These are phyloP conservation scores for Tiaroga cobitis DNA, from an alignment of 2,797 vertebrate genomes.

Conservation along the genomic window DNA sequence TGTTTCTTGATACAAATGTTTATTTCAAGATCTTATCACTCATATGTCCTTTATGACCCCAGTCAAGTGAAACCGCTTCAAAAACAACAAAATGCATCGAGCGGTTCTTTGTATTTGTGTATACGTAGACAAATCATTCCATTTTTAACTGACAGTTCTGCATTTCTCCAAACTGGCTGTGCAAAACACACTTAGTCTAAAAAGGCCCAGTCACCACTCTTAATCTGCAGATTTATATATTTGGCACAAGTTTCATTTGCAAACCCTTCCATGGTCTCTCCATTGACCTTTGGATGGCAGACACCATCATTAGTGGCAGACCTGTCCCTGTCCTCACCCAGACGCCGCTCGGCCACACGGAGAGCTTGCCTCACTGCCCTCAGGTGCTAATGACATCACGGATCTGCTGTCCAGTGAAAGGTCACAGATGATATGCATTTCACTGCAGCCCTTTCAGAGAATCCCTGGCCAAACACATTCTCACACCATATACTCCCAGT, in stretches of 20 bases:
- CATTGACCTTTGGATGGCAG: slow-evolving; percentile 42
- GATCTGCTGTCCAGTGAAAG: slow-evolving; percentile 64
- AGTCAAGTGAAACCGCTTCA: neutral
- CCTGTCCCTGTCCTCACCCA: slow-evolving; percentile 22
- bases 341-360: neutral
- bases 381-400: slow-evolving; percentile 64
- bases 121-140: neutral
- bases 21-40: neutral
- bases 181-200: slow-evolving; percentile 1
- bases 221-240: slow-evolving; percentile 13
- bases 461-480: slow-evolving; percentile 61
- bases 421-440: slow-evolving; percentile 62
- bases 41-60: neutral
- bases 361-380: slow-evolving; percentile 18
- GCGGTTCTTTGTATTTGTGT: neutral
- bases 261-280: slow-evolving; percentile 42
- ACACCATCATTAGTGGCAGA: slow-evolving; percentile 38
- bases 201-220: neutral
- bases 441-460: slow-evolving; percentile 59
- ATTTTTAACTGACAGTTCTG: neutral
- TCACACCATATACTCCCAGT: slow-evolving; percentile 17
- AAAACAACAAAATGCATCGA: neutral
- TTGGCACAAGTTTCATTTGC: slow-evolving; percentile 18
- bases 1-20: neutral
- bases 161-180: neutral